Conservation (phyloP, 1,140 invertebrate species). For the Cydia pomonella region DNA sequence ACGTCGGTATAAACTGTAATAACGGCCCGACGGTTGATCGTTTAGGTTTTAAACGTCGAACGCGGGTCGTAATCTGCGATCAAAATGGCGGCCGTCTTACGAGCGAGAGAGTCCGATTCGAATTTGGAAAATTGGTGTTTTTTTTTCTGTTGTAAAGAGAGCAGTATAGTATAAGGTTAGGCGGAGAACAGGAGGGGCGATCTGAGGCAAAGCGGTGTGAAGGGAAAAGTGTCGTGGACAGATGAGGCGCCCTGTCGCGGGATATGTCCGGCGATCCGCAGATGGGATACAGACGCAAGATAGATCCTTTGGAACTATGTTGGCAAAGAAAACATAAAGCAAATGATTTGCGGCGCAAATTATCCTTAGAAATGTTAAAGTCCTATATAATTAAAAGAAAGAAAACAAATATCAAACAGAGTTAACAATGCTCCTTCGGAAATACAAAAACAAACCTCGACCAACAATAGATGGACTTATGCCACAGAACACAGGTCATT, state of each 20-base stretch:
- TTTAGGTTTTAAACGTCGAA: conserved; percentile 72
- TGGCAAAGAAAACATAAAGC: too few relatives aligned
- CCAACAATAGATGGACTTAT: too few relatives aligned
- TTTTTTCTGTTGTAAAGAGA: conserved; percentile 77
- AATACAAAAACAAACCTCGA: too few relatives aligned
- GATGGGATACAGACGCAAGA: not conserved
- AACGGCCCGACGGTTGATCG: conserved; percentile 51
- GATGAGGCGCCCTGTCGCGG: conserved; percentile 41
- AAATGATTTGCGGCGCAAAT: too few relatives aligned
- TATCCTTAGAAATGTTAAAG: too few relatives aligned
- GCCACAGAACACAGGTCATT: too few relatives aligned
- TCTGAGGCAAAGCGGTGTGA: conserved; percentile 74
- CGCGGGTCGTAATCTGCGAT: conserved; percentile 73
- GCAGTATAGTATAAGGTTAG: conserved; percentile 79
- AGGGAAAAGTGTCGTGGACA: conserved; percentile 66
- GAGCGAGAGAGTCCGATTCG: conserved; percentile 74
- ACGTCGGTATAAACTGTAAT: conserved; percentile 58
- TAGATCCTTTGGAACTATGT: not conserved
- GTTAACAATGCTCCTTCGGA: too few relatives aligned
- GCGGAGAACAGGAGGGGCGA: conserved; percentile 64
- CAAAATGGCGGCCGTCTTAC: conserved; percentile 80
- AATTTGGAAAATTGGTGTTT: conserved; percentile 80
- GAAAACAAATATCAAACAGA: too few relatives aligned
- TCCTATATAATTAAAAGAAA: too few relatives aligned
- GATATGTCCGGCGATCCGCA: conserved; percentile 53